Percentiles rank a stretch among this genome's conserved stretches.
These are phyloP conservation scores for Petrophora chlorosata DNA, from an alignment of 2,888 invertebrate genomes.

Conservation along the genomic window DNA sequence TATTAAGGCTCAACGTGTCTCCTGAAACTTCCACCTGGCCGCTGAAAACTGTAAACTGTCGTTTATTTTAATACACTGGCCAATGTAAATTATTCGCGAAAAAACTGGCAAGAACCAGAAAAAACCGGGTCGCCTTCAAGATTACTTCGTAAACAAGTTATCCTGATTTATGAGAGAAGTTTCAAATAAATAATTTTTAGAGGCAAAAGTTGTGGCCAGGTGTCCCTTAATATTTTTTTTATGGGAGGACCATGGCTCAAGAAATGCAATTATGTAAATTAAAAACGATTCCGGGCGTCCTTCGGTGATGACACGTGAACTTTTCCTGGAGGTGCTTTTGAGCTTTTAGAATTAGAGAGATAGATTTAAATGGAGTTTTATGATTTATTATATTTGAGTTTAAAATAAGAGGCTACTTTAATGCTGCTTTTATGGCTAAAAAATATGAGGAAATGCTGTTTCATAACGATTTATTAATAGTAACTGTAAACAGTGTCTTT, in stretches of 20 bases:
- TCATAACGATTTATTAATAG: no score
- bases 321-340: constrained; percentile 1
- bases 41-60: constrained; percentile 40
- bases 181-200: constrained; percentile 78
- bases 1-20: background rate
- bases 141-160: constrained; percentile 82
- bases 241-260: constrained; percentile 55
- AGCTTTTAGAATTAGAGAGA: no score
- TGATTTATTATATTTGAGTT: no score
- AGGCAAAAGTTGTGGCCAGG: constrained; percentile 77
- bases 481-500: no score
- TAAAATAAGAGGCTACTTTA: no score
- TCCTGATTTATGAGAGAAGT: constrained; percentile 81
- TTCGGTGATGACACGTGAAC: constrained; percentile 46
- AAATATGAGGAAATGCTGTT: no score
- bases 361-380: background rate
- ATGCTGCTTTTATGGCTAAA: no score
- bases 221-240: constrained; percentile 78
- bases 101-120: no score
- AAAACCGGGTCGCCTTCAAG: constrained; percentile 57
- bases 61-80: constrained; percentile 51
- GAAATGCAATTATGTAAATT: constrained; percentile 79
- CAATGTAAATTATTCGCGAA: constrained; percentile 50
- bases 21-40: background rate
- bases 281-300: constrained; percentile 47